phyloP scores from a whole-genome alignment of 2,888 invertebrate species.

The Clepsis dumicolana region DNA sequence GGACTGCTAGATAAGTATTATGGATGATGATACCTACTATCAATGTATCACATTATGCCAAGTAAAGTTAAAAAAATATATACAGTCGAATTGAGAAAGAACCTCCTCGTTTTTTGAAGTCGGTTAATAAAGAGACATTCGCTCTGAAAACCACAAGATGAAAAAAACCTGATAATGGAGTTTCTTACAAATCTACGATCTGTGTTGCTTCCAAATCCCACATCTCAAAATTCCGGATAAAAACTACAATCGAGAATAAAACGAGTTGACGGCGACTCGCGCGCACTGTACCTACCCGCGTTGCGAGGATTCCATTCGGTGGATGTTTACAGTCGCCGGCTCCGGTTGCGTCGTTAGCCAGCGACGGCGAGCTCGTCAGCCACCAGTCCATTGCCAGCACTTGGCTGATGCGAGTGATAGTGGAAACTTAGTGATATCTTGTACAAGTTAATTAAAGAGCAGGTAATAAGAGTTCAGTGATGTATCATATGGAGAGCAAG shows the following conservation, averaged over 20 bases:
- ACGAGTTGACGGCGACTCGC: conserved; percentile 27
- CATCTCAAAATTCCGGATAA: no score
- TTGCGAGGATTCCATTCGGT: conserved; percentile 74
- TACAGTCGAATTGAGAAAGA: no score
- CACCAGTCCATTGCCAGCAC: conserved; percentile 74
- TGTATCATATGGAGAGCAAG: neutral
- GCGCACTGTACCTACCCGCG: conserved; percentile 26
- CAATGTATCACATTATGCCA: no score
- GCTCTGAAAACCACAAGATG: no score
- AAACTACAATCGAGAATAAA: conserved; percentile 12
- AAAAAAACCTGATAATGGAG: no score
- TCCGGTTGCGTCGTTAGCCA: conserved; percentile 80
- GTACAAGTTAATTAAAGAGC: neutral
- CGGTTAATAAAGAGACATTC: no score
- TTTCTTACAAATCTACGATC: no score
- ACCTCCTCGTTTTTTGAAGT: no score
- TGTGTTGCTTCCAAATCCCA: no score
- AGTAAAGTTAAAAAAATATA: no score
- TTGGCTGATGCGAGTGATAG: conserved; percentile 66
- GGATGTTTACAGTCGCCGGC: conserved; percentile 79
- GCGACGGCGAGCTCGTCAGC: conserved; percentile 58
- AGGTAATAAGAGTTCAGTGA: conserved; percentile 5
- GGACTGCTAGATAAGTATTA: no score
- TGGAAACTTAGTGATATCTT: conserved; percentile 53
- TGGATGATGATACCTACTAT: no score